A percentile compares a stretch with the other conserved stretches of the same genome.
Evolutionary conservation across 2,113 vertebrate species (phyloP).

Genomic region (Etia nguti): DNA sequence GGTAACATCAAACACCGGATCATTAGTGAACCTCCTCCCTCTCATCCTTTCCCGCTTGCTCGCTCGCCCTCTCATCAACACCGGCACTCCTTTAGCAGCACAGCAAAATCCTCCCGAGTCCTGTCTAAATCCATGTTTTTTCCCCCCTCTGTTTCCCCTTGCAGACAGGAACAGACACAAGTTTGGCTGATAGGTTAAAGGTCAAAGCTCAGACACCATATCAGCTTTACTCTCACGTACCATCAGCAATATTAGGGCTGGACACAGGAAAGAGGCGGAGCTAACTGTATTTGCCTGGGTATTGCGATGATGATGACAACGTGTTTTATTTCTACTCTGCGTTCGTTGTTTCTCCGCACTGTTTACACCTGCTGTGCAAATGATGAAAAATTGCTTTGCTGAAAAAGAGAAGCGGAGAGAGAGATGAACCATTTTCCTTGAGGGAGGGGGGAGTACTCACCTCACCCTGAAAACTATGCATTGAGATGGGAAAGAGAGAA

Average conservation of each 20-base stretch:
- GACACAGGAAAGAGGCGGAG: background rate
- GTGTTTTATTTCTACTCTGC: background rate
- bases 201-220: constrained; percentile 35
- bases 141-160: background rate
- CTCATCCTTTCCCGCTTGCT: constrained; percentile 1
- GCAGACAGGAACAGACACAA: constrained; percentile 4
- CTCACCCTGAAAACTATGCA: constrained; percentile 49
- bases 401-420: constrained; percentile 8
- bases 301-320: background rate
- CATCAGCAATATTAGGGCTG: background rate
- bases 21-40: constrained; percentile 54
- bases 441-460: background rate
- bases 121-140: background rate
- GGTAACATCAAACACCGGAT: constrained; percentile 61
- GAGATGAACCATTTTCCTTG: constrained; percentile 6
- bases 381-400: constrained; percentile 43
- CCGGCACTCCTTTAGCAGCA: constrained; percentile 8
- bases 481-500: constrained; percentile 9
- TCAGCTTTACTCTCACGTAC: background rate
- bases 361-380: constrained; percentile 45
- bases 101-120: constrained; percentile 24
- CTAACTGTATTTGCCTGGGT: background rate
- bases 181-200: constrained; percentile 12
- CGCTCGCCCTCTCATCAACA: constrained; percentile 31
- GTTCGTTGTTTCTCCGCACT: background rate